Base-by-base conservation (phyloP, 2,113 vertebrate species). In the Scophthalmus maximus region DNA sequence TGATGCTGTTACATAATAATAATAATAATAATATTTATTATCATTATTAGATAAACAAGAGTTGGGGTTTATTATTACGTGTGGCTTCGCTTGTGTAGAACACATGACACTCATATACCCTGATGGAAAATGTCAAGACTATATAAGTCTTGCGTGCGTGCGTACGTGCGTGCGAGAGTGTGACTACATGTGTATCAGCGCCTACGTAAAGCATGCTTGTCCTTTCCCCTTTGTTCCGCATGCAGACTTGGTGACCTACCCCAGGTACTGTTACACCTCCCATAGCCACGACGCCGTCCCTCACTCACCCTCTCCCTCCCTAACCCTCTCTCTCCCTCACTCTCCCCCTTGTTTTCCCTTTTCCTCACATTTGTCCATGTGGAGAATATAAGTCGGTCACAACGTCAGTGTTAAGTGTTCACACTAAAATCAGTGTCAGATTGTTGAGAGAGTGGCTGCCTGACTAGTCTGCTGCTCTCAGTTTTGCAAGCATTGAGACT, bases 191-290 rank as follows among this genome's bases (percentile, higher is more conserved):
- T 55, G 38, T 60, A 63, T 65, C 38, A 53, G 60, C 56, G 57
- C 42, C 72, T 25, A 57, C 70, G 30, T 78, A 55, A 81, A 79
- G 76, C 62, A 49, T 67, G 26, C 60, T 14, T 57, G 40, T 80
- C 62, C 58, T 74, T 79, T 83, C 65, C 72, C 58, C 47, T 79
- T 79, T 81, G 62, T 53, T 63, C 83, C 76, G 82, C 84, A 85
- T 87, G 83, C 86, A 88, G 82, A 83, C 79, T 76, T 34, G 4
- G 57, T 85, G 85, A 90, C 58, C 68, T 66, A 55, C 72, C 74
- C 44, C 79, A 89, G 86, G 85, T 88, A 80, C 77, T 75, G 70
- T 83, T 84, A 59, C 38, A 71, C 46, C 15, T 74, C 59, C 56
- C 30, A 55, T 40, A 68, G 61, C 52, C 60, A 46, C 6, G 10